A percentile compares a stretch with the other conserved stretches of the same genome.
Evolutionary conservation across 64 coral and sea anemone species (phyloP).

Genomic region (Stylophora pistillata): DNA sequence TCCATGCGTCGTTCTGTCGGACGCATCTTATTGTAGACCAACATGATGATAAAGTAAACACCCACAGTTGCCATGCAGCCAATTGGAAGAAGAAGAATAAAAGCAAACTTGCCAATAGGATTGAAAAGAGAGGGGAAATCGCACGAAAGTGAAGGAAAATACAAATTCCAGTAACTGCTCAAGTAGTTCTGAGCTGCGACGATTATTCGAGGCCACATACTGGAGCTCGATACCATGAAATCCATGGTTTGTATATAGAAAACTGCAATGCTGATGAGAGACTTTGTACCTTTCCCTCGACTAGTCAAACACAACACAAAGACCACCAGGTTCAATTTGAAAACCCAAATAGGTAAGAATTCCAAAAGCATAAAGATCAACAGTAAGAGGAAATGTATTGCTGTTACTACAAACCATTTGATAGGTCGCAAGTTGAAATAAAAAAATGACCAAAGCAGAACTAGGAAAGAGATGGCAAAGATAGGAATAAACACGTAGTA

Average conservation of each 20-base stretch:
- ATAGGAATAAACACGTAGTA: slow-evolving; percentile 44
- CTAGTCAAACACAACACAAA: slow-evolving; percentile 46
- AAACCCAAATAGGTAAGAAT: slow-evolving; percentile 35
- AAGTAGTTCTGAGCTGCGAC: slow-evolving; percentile 60
- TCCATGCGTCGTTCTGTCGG: slow-evolving; percentile 1
- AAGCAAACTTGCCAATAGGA: slow-evolving; percentile 59
- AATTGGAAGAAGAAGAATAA: slow-evolving; percentile 60
- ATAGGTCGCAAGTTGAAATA: neutral
- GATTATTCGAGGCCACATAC: slow-evolving; percentile 52
- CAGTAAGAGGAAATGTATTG: slow-evolving; percentile 31
- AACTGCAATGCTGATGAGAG: slow-evolving; percentile 64
- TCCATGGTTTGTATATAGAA: slow-evolving; percentile 79
- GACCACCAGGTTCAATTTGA: slow-evolving; percentile 45
- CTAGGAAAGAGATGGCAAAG: slow-evolving; percentile 35
- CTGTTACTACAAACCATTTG: slow-evolving; percentile 37
- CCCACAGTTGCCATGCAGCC: slow-evolving; percentile 22
- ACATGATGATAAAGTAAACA: slow-evolving; percentile 10
- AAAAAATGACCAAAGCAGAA: slow-evolving; percentile 31
- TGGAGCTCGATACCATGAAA: slow-evolving; percentile 49
- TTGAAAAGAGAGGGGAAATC: slow-evolving; percentile 59
- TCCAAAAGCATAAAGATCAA: slow-evolving; percentile 45
- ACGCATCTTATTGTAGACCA: slow-evolving; percentile 4
- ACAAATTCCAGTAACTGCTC: slow-evolving; percentile 68
- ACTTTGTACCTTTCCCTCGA: slow-evolving; percentile 28
- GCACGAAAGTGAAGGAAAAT: slow-evolving; percentile 64